phyloP scores from a whole-genome alignment of 2,797 vertebrate species.

The Peromyscus attwateri region DNA sequence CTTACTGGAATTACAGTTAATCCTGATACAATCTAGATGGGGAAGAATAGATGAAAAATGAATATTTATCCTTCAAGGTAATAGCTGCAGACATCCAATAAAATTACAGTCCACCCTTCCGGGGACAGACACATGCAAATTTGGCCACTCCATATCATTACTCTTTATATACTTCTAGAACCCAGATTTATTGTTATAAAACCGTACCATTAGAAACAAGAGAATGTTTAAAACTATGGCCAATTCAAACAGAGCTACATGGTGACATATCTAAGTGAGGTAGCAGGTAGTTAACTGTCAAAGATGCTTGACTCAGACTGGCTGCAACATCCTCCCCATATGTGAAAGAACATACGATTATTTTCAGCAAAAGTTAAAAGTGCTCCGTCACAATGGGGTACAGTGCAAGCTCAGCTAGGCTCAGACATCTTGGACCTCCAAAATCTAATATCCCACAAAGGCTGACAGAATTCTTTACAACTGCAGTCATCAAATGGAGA shows the following conservation, averaged over 20 bases:
- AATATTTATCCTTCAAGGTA: constrained; percentile 99
- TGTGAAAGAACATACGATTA: constrained; percentile 90
- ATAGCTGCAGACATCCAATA: constrained; percentile 99
- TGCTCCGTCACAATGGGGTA: constrained; percentile 92
- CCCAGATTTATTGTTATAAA: constrained; percentile 87
- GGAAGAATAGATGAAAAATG: constrained; percentile 99
- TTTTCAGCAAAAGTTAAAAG: constrained; percentile 84
- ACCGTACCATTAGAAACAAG: constrained; percentile 86
- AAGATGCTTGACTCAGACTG: constrained; percentile 89
- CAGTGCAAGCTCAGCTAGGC: constrained; percentile 86
- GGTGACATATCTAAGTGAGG: constrained; percentile 91
- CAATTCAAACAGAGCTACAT: constrained; percentile 96
- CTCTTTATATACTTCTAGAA: constrained; percentile 86
- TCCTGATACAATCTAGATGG: constrained; percentile 99
- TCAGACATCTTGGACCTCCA: constrained; percentile 86
- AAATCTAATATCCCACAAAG: constrained; percentile 88
- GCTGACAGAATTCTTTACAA: constrained; percentile 71
- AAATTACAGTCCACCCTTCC: constrained; percentile 96
- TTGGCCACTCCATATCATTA: constrained; percentile 90
- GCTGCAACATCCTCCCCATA: constrained; percentile 88
- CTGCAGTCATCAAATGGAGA: background rate
- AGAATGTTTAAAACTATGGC: constrained; percentile 89
- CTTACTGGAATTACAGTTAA: constrained; percentile 99
- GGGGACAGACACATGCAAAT: constrained; percentile 96
- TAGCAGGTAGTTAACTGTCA: constrained; percentile 85